Conservation (phyloP, 2,113 vertebrate species). For the Alces alces region DNA sequence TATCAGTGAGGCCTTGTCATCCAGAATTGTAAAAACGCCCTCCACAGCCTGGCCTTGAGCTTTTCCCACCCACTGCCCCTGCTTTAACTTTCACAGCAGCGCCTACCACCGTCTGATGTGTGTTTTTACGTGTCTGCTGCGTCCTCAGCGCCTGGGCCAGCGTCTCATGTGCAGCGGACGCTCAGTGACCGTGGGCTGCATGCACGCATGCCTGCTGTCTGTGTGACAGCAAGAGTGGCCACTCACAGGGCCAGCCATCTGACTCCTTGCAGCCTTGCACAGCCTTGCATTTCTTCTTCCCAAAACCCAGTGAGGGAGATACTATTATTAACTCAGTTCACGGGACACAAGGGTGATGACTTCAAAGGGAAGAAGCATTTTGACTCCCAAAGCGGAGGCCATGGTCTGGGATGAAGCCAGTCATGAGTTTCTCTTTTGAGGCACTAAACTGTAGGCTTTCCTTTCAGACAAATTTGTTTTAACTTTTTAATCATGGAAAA, state of each 20-base stretch:
- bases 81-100: background rate
- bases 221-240: background rate
- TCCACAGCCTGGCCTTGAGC: background rate
- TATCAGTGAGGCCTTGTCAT: background rate
- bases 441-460: background rate
- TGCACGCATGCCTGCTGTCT: accelerated
- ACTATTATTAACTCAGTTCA: background rate
- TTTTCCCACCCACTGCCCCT: background rate
- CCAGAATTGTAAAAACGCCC: background rate
- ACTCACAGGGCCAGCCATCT: background rate
- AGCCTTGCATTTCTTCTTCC: background rate
- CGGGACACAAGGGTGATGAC: background rate
- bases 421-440: background rate
- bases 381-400: background rate
- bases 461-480: background rate
- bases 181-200: accelerated
- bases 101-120: background rate
- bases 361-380: background rate
- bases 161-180: background rate
- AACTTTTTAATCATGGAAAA: background rate
- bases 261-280: background rate
- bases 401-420: background rate
- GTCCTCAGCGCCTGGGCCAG: background rate
- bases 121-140: accelerated
- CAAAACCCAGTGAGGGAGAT: background rate